phyloP scores from a whole-genome alignment of 2,888 invertebrate genomes.

The Eupithecia abbreviata region DNA sequence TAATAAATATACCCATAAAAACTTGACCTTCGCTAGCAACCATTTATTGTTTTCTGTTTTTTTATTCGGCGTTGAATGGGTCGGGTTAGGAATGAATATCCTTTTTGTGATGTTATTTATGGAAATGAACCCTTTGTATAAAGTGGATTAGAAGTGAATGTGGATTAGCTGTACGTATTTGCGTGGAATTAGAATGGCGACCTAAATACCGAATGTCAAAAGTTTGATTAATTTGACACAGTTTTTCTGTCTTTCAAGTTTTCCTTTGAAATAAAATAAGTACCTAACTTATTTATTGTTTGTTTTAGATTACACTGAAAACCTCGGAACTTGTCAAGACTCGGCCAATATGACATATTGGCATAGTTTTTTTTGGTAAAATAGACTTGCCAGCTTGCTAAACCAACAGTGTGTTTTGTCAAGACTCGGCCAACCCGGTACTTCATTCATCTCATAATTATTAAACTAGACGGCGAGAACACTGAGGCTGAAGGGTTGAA shows the following conservation, averaged over 20 bases:
- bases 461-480: background rate
- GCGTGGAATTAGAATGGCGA: slow-evolving; percentile 36
- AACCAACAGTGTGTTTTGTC: too few relatives aligned
- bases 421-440: background rate
- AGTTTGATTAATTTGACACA: slow-evolving; percentile 38
- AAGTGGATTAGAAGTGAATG: slow-evolving; percentile 44
- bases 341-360: too few relatives aligned
- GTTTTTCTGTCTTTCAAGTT: slow-evolving; percentile 6
- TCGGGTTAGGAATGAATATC: slow-evolving; percentile 23
- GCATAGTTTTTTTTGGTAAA: too few relatives aligned
- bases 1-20: background rate
- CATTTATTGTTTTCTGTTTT: background rate
- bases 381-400: too few relatives aligned
- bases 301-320: background rate
- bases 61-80: background rate
- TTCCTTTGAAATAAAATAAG: background rate
- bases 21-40: background rate
- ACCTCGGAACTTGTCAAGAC: background rate
- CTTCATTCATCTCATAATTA: background rate
- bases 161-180: slow-evolving; percentile 41
- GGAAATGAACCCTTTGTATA: slow-evolving; percentile 42
- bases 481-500: background rate
- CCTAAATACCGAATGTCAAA: slow-evolving; percentile 39
- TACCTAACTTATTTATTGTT: background rate
- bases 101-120: slow-evolving; percentile 37